Evolutionary conservation across 2,113 vertebrate genomes (phyloP).

Genomic region (Chlorodrepanis virens): DNA sequence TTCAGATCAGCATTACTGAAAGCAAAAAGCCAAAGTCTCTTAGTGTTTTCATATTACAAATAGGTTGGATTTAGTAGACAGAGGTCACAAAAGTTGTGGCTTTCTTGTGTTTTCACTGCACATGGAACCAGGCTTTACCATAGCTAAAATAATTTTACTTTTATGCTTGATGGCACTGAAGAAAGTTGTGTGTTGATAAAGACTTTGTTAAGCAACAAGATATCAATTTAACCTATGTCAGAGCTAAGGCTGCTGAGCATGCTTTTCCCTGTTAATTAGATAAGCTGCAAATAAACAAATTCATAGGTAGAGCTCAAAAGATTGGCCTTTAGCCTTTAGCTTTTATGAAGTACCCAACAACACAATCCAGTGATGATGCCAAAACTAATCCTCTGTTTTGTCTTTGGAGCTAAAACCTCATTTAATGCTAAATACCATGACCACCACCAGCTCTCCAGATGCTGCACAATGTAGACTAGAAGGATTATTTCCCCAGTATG

Average conservation of each 20-base stretch:
- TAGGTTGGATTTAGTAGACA: neutral
- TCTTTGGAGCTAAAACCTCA: neutral
- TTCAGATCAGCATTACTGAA: neutral
- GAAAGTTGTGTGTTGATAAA: neutral
- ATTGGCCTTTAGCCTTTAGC: neutral
- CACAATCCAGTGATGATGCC: neutral
- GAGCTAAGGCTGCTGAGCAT: neutral
- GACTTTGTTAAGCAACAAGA: neutral
- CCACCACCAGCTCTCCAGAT: neutral
- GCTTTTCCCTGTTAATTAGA: neutral
- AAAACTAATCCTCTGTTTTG: neutral
- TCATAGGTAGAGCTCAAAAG: neutral
- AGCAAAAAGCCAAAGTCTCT: neutral
- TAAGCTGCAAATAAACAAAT: neutral
- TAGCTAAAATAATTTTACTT: neutral
- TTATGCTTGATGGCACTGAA: neutral
- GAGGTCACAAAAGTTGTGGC: neutral
- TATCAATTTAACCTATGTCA: neutral
- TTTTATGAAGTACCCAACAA: neutral
- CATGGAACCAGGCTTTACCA: neutral
- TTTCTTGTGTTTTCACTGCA: neutral
- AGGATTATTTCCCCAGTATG: neutral
- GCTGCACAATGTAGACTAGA: neutral
- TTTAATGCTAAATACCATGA: neutral
- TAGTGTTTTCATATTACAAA: neutral